Conservation (phyloP, 2,888 invertebrate genomes). For the Diarsia rubi region DNA sequence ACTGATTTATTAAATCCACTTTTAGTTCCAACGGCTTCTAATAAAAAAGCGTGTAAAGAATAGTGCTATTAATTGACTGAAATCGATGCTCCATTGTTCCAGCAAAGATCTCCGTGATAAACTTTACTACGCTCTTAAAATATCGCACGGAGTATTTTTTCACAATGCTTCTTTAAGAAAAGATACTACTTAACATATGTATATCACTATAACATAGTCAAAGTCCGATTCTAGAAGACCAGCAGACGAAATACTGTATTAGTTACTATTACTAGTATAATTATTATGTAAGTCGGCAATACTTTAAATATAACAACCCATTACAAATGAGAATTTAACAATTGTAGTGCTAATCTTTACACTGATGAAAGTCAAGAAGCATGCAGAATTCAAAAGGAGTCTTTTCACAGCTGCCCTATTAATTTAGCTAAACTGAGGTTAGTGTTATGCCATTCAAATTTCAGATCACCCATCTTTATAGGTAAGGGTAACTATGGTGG, state of each 20-base stretch:
- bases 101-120: conserved; percentile 20
- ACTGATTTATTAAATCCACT: neutral
- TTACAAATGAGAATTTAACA: neutral
- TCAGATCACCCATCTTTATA: neutral
- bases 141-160: conserved; percentile 1
- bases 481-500: no score
- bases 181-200: neutral
- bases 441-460: neutral
- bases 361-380: neutral
- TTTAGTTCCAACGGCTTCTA: neutral
- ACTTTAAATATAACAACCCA: neutral
- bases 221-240: neutral
- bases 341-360: neutral
- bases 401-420: no score
- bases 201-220: neutral
- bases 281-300: neutral
- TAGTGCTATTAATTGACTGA: conserved; percentile 10
- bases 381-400: no score
- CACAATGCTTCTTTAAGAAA: neutral
- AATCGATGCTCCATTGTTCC: conserved; percentile 38
- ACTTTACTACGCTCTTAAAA: conserved; percentile 9
- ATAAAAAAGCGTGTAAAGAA: conserved; percentile 9
- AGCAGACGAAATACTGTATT: neutral
- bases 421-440: no score
- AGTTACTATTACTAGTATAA: neutral